Conservation (phyloP, 2,888 invertebrate species). For the Macaria liturata region DNA sequence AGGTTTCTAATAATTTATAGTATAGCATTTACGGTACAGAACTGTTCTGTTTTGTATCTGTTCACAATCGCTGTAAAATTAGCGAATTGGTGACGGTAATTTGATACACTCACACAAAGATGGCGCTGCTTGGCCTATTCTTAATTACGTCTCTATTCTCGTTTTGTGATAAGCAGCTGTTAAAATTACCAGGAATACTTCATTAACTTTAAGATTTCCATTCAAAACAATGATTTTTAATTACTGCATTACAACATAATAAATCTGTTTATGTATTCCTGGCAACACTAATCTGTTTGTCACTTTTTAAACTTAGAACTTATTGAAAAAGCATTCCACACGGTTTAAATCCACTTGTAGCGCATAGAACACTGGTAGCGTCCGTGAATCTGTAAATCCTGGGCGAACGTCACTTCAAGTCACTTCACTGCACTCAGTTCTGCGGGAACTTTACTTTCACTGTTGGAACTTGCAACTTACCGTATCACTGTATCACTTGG, state of each 20-base stretch:
- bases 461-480: constrained; percentile 64
- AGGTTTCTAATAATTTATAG: no score
- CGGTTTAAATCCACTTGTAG: constrained; percentile 41
- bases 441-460: constrained; percentile 65
- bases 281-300: constrained; percentile 64
- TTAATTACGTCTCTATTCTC: constrained; percentile 1
- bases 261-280: constrained; percentile 30
- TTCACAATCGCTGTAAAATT: no score
- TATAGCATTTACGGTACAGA: no score
- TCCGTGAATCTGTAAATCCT: constrained; percentile 47
- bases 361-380: constrained; percentile 45
- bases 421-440: constrained; percentile 77
- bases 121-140: constrained; percentile 29
- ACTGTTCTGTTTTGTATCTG: no score
- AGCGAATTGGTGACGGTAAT: constrained; percentile 20
- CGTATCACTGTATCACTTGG: constrained; percentile 82
- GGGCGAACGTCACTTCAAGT: constrained; percentile 65
- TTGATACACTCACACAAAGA: constrained; percentile 32
- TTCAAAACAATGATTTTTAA: neutral
- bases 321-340: constrained; percentile 36
- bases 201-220: neutral
- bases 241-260: constrained; percentile 2
- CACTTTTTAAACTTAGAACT: constrained; percentile 35
- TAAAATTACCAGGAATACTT: constrained; percentile 15
- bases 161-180: constrained; percentile 8